Evolutionary conservation across 1,140 invertebrate species (phyloP), one percentile per base, ranked within the genome.

Genomic region (Leptopilina boulardi): DNA sequence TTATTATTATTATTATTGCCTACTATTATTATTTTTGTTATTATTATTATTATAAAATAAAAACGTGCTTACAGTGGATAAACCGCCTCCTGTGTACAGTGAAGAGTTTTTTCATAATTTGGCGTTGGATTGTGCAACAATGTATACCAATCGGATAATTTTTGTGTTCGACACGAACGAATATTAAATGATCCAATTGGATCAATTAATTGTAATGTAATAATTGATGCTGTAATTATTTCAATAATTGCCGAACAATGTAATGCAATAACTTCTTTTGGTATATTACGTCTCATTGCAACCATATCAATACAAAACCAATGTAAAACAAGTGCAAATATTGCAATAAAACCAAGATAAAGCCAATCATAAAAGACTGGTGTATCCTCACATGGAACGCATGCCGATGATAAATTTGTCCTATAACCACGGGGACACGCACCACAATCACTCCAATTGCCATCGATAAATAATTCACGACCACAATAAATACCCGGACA

Each of bases 71-170:
- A 99, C 96, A 99, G 91, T 72, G 98, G 98, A 92, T 98, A 99
- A 0, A 99, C 98, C 59, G 97, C 97, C 92, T 99, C 98, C 86
- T 99, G 97, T 0, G 98, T 98, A 90, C 98, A 99, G 90, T 98
- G 94, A 19, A 99, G 89, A 73, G 94, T 96, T 72, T 94, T 92
- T 82, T 96, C 95, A 91, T 98, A 99, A 88, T 98, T 96, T 8
- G 97, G 97, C 82, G 93, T 95, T 26, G 98, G 98, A 92, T 99
- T 99, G 80, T 98, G 96, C 21, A 99, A 92, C 75, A 99, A 89
- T 0, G 98, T 98, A 88, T 99, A 99, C 98, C 98, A 99, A 90
- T 99, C 98, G 0, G 97, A 95, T 5, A 99, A 89, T 19, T 94
- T 93, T 42, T 93, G 92, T 0, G 95, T 95, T 71, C 92, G 92